These are phyloP conservation scores for Drosophila eohydei DNA, from an alignment of 2,888 invertebrate genomes.

Conservation along the genomic window DNA sequence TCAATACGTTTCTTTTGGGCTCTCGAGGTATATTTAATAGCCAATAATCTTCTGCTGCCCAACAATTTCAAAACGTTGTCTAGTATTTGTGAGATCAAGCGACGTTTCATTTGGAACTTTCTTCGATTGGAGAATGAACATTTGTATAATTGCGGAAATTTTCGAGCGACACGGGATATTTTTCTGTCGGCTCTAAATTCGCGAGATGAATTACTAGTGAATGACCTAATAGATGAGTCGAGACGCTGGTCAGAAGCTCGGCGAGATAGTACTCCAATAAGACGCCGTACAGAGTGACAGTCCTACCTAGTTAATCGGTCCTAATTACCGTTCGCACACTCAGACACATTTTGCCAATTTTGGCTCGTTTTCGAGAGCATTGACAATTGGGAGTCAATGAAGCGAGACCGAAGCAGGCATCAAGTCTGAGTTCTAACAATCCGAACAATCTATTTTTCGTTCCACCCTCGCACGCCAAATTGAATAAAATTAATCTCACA, in stretches of 20 bases:
- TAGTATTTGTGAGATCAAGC: conserved; percentile 92
- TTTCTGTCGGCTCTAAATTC: conserved; percentile 93
- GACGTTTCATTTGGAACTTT: conserved; percentile 98
- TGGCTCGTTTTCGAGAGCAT: background rate
- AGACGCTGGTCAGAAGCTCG: background rate
- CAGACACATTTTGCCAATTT: conserved; percentile 9
- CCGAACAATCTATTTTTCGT: background rate
- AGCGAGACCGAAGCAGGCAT: conserved; percentile 30
- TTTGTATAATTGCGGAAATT: conserved; percentile 98
- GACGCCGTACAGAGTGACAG: background rate
- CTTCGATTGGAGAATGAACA: conserved; percentile 99
- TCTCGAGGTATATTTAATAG: conserved; percentile 91
- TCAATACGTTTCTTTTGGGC: conserved; percentile 96
- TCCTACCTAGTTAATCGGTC: background rate
- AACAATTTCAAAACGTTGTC: conserved; percentile 92
- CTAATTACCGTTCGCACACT: conserved; percentile 21
- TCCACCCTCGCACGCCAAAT: conserved; percentile 46
- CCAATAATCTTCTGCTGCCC: conserved; percentile 88
- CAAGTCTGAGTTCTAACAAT: conserved; percentile 6
- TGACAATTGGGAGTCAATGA: conserved; percentile 63
- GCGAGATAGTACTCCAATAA: no score
- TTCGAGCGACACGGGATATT: conserved; percentile 98
- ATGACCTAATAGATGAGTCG: conserved; percentile 96
- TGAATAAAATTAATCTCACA: conserved; percentile 80
- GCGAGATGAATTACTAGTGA: conserved; percentile 92